Evolutionary conservation across 1,140 invertebrate species (phyloP), one percentile per base, ranked within the genome.

Genomic region (Pseudomyrmex gracilis): DNA sequence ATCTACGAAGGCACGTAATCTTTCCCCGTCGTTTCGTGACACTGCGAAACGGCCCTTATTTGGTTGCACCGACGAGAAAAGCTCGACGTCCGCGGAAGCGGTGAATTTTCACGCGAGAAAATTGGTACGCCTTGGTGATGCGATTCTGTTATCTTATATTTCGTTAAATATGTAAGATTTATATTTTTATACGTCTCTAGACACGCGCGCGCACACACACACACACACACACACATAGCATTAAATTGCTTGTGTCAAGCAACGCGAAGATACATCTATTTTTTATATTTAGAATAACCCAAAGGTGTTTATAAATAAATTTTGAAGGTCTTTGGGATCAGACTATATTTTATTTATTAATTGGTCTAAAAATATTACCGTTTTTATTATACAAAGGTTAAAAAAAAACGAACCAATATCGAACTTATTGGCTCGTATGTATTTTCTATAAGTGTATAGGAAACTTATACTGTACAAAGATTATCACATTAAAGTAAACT

Each of bases 91-190:
- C 53, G 82, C 53, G 80, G 86, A 84, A 86, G 70, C 74, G 85
- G 85, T 73, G 68, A 88, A 88, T 87, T 88, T 87, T 88, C 85
- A 9, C 66, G 71, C 58, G 82, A 82, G 82, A 60, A 87, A 88
- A 88, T 88, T 87, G 87, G 66, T 58, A 76, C 73, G 43, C 83
- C 57, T 49, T 24, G 77, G 24, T 63, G 60, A 45, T 57, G 60
- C 74, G 83, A 80, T 77, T 67, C 83, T 88, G 76, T 85, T 82
- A 76, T 77, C 80, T 82, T 82, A 84, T 83, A 68, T 63, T 73
- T 89, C 87, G 77, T 90, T 88, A 88, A 87, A 91, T 90, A 90
- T 88, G 78, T 84, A 86, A 83, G 86, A 88, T 90, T 91, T 91
- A 87, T 34, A 34, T 89, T 87, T 86, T 83, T 58, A 55, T 68